Evolutionary conservation across 2,888 invertebrate genomes (phyloP), one percentile per base, ranked within the genome.

Genomic region (Drosophila stalkeri): DNA sequence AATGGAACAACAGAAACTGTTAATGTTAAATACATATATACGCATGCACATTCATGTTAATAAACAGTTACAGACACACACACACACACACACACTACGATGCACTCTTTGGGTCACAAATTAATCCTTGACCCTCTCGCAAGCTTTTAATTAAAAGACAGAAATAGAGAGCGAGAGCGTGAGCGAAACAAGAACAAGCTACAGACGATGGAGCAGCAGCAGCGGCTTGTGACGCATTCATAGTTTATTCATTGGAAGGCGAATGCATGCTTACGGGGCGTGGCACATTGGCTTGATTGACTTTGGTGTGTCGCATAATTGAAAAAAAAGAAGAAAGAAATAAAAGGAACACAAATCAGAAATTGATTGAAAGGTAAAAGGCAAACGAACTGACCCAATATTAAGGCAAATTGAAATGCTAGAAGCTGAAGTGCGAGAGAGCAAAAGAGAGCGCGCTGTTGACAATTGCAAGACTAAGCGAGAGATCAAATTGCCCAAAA

Each of bases 51-150:
- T 11, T 65, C 11, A 31, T 41, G 18, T 31, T 49, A 18, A 46
- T 18, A 44, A 7, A 52, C 14, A 49, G 27, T 27, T 27, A 6
- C n/a, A n/a, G n/a, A n/a, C 49, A 39, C 23, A 18, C 37, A 52
- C 54, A 52, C 27, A 51, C 54, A 59, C 47, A 63, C 41, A 37
- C 11, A 64, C 8, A 64, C 14, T 49, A 14, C 59, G 33, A 14
- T 61, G 54, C 61, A 68, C 49, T 78, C 61, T 67, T 67, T 64
- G 75, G 79, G 80, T 79, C 76, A 72, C 80, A 77, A 90, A 88
- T 90, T 90, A 90, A 90, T 90, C 90, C 90, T 78, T 90, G 90
- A 90, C 90, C 91, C 78, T 76, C 66, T n/a, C 23, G 16, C 43
- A 64, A 73, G 72, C 75, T 78, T 61, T 82, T 85, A 90, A 91